Conservation (phyloP, 2,113 vertebrate species). For the Pipra filicauda region DNA sequence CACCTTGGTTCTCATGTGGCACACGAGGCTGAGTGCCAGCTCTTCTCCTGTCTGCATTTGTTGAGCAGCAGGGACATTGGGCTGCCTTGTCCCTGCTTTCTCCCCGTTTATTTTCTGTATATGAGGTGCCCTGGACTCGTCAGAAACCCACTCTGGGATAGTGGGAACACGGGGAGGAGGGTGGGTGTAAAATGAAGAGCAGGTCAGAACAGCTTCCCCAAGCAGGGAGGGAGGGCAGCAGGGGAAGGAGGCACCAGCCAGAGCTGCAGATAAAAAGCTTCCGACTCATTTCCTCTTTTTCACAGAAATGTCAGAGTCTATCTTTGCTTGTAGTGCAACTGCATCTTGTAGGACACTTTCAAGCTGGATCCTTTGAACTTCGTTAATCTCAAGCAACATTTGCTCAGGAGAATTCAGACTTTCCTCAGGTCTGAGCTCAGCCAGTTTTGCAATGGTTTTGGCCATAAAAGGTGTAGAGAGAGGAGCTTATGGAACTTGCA, state of each 20-base stretch:
- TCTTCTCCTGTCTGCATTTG: not conserved
- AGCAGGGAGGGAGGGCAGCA: not conserved
- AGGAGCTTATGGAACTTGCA: not conserved
- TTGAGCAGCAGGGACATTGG: not conserved
- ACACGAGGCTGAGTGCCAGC: not conserved
- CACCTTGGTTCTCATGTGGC: not conserved
- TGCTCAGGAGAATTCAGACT: not conserved
- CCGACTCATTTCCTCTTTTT: not conserved
- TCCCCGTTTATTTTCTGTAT: not conserved
- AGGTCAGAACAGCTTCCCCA: not conserved
- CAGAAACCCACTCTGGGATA: not conserved
- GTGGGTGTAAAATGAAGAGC: not conserved
- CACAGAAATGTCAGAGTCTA: not conserved
- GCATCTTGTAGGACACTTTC: not conserved
- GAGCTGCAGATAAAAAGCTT: not conserved
- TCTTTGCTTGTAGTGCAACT: not conserved
- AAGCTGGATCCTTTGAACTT: not conserved
- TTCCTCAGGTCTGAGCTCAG: not conserved
- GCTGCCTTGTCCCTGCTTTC: not conserved
- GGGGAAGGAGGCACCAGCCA: not conserved
- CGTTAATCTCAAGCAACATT: not conserved
- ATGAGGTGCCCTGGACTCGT: not conserved
- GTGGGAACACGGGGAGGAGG: fast-evolving
- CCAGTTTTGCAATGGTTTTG: not conserved
- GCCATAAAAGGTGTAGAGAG: not conserved